Evolutionary conservation across 2,888 invertebrate genomes (phyloP), one percentile per base, ranked within the genome.

Genomic region (Conops quadrifasciatus): DNA sequence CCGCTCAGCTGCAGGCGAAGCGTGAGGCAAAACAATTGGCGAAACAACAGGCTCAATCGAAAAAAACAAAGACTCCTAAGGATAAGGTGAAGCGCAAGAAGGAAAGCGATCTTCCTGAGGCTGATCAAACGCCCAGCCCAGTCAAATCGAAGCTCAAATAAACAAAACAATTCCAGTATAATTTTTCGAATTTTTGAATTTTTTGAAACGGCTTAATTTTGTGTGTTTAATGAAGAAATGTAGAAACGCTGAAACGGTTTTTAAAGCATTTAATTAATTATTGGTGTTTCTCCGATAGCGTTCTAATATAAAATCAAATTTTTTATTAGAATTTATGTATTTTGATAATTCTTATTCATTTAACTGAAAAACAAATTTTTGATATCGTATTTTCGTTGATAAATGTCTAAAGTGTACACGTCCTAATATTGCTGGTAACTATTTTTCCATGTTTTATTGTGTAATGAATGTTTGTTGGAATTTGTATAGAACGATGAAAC

Each of bases 101-200:
- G 86, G 93, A 93, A 82, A 95, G 94, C 67, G 95, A 96, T 82
- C 88, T 97, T 76, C 95, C 96, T 0, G 97, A 97, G 87, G 97
- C 95, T 71, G 96, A 96, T 86, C 96, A 96, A 87, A 94, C 80
- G 9, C 81, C 81, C 36, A 77, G 79, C 75, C 83, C 82, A 56
- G 75, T 76, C 65, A 84, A 81, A 72, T 79, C 78, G 67, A 83
- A 82, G 76, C 73, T 77, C 53, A 83, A 83, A 73, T 80, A 76
- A 79, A 65, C 19, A 49, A 49, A 4, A n/a, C 49, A 49, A 13
- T 49, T 49, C 49, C 49, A n/a, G 4, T 49, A 5, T 11, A 49
- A 3, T 49, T 49, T 49, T 4, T 49, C 19, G 5, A 5, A 36
- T 36, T 36, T 36, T 36, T 36, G 9, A 36, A 36, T 36, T 36